Evolutionary conservation across 2,113 vertebrate species (phyloP).

Genomic region (human): DNA sequence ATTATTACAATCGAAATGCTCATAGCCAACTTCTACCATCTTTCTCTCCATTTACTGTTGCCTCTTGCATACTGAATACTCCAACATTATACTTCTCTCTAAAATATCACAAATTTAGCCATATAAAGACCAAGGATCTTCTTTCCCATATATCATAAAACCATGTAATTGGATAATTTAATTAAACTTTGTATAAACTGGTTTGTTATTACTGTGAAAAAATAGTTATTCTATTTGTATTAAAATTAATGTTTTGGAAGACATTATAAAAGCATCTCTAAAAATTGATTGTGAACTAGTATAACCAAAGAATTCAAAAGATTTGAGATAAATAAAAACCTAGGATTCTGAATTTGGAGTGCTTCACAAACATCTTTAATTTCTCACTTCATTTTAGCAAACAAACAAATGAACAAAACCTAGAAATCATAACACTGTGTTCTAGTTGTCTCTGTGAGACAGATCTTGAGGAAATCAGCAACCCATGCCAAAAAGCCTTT

Average conservation of each 20-base stretch:
- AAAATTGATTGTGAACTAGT: neutral
- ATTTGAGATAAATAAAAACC: neutral
- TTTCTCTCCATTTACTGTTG: neutral
- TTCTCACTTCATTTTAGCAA: neutral
- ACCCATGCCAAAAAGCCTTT: neutral
- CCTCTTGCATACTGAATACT: neutral
- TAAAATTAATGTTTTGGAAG: neutral
- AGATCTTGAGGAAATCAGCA: neutral
- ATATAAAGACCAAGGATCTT: neutral
- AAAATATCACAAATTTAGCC: neutral
- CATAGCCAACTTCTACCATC: neutral
- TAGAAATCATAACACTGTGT: neutral
- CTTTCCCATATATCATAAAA: neutral
- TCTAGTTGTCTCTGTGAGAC: neutral
- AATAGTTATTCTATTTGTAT: neutral
- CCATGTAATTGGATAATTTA: neutral
- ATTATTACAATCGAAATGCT: neutral
- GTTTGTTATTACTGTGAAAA: neutral
- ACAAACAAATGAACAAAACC: neutral
- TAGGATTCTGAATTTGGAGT: conserved; percentile 27
- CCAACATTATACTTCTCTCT: neutral
- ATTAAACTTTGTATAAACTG: neutral
- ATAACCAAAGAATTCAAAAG: neutral
- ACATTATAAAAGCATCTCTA: neutral
- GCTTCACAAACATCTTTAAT: neutral